These are phyloP conservation scores for Kryptolebias ocellatus DNA, from an alignment of 2,797 vertebrate genomes.

Conservation along the genomic window DNA sequence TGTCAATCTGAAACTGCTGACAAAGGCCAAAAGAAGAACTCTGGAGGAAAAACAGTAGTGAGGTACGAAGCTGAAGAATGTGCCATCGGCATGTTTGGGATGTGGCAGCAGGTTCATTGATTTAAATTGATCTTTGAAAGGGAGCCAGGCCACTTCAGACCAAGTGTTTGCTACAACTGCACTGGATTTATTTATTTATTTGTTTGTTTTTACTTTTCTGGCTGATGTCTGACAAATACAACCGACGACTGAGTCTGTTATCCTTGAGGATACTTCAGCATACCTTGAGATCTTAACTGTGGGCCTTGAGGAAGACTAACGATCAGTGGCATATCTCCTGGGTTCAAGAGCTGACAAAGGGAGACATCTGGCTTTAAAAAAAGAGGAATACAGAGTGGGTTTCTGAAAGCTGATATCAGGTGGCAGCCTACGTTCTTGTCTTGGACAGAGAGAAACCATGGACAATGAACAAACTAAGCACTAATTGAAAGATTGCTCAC, in stretches of 20 bases:
- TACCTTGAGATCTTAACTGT: neutral
- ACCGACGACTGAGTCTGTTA: neutral
- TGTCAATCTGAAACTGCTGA: neutral
- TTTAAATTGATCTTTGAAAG: constrained; percentile 12
- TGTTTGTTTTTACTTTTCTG: neutral
- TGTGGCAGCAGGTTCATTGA: neutral
- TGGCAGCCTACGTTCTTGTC: too few species aligned
- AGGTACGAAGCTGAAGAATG: neutral
- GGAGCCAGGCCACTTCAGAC: constrained; percentile 7
- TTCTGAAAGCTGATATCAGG: too few species aligned
- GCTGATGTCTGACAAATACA: neutral
- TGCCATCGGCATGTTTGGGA: neutral
- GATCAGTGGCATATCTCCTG: neutral
- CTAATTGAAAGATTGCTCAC: neutral
- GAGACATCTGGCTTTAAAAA: neutral
- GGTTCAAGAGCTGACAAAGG: constrained; percentile 3
- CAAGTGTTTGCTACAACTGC: constrained; percentile 7
- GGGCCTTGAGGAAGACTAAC: neutral
- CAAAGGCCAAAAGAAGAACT: neutral
- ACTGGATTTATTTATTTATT: neutral
- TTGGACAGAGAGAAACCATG: too few species aligned
- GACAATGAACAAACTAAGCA: neutral
- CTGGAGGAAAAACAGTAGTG: neutral
- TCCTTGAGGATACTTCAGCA: neutral
- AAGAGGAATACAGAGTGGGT: neutral